Conservation (phyloP, 2,888 invertebrate genomes). For the Keiferia lycopersicella region DNA sequence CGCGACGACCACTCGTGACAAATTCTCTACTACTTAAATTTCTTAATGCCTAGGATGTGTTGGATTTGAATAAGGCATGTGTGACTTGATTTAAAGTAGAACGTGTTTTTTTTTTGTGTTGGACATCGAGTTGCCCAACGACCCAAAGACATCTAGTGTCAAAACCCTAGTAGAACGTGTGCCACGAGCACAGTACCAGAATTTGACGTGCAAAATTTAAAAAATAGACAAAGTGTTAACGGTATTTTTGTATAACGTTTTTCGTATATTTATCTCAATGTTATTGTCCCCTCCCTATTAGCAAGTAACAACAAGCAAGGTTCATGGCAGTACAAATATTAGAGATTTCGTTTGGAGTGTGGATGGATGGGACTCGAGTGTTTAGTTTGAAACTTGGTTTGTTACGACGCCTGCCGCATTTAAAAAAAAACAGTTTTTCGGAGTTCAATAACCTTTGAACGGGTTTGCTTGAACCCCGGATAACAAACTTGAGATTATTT, state of each 20-base stretch:
- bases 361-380: conserved; percentile 22
- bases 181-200: no score
- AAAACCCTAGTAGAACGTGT: no score
- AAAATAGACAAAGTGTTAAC: no score
- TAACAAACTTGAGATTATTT: background rate
- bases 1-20: no score
- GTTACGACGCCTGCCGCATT: background rate
- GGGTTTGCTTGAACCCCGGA: background rate
- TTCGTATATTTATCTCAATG: background rate
- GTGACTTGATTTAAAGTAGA: no score
- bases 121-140: no score
- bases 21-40: no score
- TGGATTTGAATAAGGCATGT: no score
- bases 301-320: conserved; percentile 45
- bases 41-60: no score
- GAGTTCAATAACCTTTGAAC: background rate
- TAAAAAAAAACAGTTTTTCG: conserved; percentile 1
- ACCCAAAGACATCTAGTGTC: no score
- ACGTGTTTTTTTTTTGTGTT: no score
- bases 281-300: conserved; percentile 16
- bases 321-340: conserved; percentile 52
- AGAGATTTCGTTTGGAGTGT: conserved; percentile 33
- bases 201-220: no score
- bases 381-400: conserved; percentile 24
- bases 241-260: background rate